Percentiles rank a stretch among this genome's conserved stretches.
These are phyloP conservation scores for Apoderus coryli DNA, from an alignment of 2,888 invertebrate species.

Conservation along the genomic window DNA sequence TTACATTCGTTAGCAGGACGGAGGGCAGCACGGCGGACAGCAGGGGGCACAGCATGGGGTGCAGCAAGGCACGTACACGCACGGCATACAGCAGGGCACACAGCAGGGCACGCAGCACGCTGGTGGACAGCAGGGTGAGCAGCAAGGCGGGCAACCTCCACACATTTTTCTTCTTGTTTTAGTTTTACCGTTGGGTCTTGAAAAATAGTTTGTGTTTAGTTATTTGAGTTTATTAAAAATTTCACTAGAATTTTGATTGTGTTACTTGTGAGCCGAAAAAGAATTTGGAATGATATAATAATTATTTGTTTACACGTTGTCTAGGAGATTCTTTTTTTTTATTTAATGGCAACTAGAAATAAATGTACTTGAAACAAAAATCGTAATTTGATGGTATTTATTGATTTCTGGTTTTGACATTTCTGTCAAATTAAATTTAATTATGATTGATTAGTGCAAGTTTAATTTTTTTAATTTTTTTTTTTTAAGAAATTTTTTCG, in stretches of 20 bases:
- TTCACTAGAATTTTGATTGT: not conserved
- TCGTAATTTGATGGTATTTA: too few species aligned
- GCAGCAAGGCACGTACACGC: conserved; percentile 19
- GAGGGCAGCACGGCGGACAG: conserved; percentile 15
- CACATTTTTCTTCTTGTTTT: conserved; percentile 12
- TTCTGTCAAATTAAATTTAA: too few species aligned
- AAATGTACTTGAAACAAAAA: too few species aligned
- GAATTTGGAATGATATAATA: not conserved
- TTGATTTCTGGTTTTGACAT: too few species aligned
- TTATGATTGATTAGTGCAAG: too few species aligned
- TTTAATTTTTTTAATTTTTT: too few species aligned
- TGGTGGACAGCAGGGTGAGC: conserved; percentile 18
- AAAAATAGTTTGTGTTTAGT: conserved; percentile 4
- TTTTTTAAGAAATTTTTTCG: too few species aligned
- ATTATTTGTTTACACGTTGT: too few species aligned
- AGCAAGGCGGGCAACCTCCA: conserved; percentile 19
- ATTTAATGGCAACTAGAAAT: too few species aligned
- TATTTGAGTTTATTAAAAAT: not conserved
- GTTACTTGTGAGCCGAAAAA: conserved; percentile 6
- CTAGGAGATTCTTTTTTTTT: too few species aligned
- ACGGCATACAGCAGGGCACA: conserved; percentile 17
- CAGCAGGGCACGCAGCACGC: conserved; percentile 16
- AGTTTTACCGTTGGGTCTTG: not conserved
- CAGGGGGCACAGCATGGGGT: conserved; percentile 14
- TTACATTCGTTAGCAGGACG: too few species aligned